Conservation (phyloP, 2,113 vertebrate genomes). For the Todiramphus saurophagus region DNA sequence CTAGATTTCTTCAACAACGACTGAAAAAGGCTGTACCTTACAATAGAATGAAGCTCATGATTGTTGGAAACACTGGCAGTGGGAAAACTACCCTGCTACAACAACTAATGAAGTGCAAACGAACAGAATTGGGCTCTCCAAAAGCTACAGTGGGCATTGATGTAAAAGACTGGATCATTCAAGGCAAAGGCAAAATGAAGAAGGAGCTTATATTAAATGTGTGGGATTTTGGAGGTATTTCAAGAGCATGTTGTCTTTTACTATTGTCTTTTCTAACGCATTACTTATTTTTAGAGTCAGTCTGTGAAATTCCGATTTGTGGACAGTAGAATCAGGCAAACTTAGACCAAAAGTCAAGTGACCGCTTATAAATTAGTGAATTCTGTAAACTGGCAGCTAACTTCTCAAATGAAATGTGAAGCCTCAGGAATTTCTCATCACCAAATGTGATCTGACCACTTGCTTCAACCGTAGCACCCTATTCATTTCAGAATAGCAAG, state of each 20-base stretch:
- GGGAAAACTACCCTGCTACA: conserved; percentile 91
- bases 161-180: conserved; percentile 89
- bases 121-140: conserved; percentile 63
- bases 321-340: background rate
- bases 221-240: conserved; percentile 95
- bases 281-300: background rate
- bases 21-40: conserved; percentile 96
- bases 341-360: background rate
- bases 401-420: background rate
- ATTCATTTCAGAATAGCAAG: background rate
- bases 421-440: background rate
- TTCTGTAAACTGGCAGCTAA: background rate
- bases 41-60: conserved; percentile 92
- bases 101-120: conserved; percentile 87
- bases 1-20: conserved; percentile 95
- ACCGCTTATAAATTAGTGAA: background rate
- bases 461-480: background rate
- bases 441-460: background rate
- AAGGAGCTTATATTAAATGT: conserved; percentile 89
- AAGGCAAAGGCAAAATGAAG: conserved; percentile 79
- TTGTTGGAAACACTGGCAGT: conserved; percentile 89
- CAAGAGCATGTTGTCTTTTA: background rate
- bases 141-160: conserved; percentile 79
- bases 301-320: background rate
- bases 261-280: background rate